phyloP scores from a whole-genome alignment of 2,797 vertebrate species.

The Taenioides sp. region DNA sequence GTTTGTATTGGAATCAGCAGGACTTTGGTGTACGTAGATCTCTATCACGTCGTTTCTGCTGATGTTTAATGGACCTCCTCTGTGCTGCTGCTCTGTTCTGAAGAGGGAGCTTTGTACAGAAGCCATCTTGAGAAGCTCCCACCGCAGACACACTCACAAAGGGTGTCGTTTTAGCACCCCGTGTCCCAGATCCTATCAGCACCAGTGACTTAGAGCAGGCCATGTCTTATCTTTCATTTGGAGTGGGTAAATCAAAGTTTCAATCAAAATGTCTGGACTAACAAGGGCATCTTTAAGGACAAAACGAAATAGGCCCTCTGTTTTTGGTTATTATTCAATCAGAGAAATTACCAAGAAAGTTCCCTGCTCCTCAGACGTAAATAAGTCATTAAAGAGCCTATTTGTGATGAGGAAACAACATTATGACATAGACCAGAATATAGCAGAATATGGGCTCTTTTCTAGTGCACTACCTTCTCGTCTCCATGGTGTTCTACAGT shows the following conservation, averaged over 20 bases:
- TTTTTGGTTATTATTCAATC: too few relatives aligned
- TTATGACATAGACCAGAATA: too few relatives aligned
- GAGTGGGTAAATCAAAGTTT: neutral
- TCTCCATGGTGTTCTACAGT: too few relatives aligned
- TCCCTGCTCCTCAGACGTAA: too few relatives aligned
- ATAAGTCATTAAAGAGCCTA: too few relatives aligned
- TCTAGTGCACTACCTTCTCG: too few relatives aligned
- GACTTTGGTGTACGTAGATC: slow-evolving; percentile 34
- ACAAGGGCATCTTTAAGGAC: neutral
- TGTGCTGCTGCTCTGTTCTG: neutral
- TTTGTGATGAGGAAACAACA: too few relatives aligned
- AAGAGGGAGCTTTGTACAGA: slow-evolving; percentile 27
- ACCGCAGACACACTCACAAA: slow-evolving; percentile 1
- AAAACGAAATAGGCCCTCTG: too few relatives aligned
- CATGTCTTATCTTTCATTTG: neutral
- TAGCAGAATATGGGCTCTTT: too few relatives aligned
- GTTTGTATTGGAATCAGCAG: slow-evolving; percentile 39
- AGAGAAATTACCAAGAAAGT: too few relatives aligned
- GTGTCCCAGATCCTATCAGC: neutral
- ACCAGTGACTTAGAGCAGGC: neutral
- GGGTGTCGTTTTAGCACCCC: neutral
- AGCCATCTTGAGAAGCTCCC: slow-evolving; percentile 37
- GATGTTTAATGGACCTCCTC: slow-evolving; percentile 48
- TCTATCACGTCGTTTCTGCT: slow-evolving; percentile 53
- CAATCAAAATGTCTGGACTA: neutral